A percentile compares a stretch with the other conserved stretches of the same genome.
Evolutionary conservation across 2,888 invertebrate genomes (phyloP).

Genomic region (Microdon myrmicae): DNA sequence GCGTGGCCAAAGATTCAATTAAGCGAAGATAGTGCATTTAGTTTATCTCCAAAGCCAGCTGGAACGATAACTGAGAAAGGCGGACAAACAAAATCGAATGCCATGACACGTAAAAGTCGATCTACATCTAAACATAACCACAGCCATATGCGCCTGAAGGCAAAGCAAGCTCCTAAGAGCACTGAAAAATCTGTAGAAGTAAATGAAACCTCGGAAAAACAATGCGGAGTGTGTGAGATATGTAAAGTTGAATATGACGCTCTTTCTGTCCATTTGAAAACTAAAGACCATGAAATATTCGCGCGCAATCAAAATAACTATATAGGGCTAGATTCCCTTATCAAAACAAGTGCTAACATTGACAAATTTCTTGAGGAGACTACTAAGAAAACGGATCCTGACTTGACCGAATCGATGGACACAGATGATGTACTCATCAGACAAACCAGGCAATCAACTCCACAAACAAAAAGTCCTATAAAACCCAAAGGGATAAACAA

Average conservation of each 20-base stretch:
- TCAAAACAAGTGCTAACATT: conserved; percentile 75
- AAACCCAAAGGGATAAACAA: conserved; percentile 47
- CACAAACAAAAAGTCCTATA: conserved; percentile 34
- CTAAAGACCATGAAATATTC: conserved; percentile 79
- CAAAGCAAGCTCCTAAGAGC: conserved; percentile 25
- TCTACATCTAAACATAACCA: conserved; percentile 57
- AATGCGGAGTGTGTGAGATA: conserved; percentile 82
- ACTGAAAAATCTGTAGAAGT: conserved; percentile 25
- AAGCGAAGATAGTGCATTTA: conserved; percentile 63
- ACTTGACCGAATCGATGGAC: conserved; percentile 66
- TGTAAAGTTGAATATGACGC: conserved; percentile 80
- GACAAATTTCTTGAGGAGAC: conserved; percentile 75
- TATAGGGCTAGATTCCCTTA: conserved; percentile 78
- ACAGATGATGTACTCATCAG: conserved; percentile 56
- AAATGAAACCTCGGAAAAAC: conserved; percentile 61
- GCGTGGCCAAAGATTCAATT: conserved; percentile 66
- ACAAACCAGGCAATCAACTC: conserved; percentile 37
- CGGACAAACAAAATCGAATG: conserved; percentile 47
- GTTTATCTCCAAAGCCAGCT: conserved; percentile 56
- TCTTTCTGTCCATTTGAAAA: conserved; percentile 76
- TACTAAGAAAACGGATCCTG: conserved; percentile 65
- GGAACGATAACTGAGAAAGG: conserved; percentile 45
- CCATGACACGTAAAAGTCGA: conserved; percentile 65
- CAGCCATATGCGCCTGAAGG: conserved; percentile 51
- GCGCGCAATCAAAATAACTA: conserved; percentile 80